Evolutionary conservation across 30 jellyfish, hydroid and myxozoan species (phyloP).

Genomic region (Catostylus mosaicus): DNA sequence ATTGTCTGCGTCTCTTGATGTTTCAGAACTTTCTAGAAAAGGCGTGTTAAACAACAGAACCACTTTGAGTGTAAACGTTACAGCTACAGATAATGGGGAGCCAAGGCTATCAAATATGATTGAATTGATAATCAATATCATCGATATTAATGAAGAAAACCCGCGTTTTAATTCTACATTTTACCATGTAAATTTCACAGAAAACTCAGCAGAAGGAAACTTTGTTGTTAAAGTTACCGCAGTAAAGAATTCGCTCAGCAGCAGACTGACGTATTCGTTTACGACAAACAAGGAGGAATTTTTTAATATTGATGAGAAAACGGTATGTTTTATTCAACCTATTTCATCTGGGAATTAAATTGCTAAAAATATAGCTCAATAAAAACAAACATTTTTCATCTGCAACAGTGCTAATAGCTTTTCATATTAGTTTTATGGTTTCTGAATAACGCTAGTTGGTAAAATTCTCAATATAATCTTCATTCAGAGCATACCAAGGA

Average conservation of each 20-base stretch:
- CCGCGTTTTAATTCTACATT: constrained; percentile 50
- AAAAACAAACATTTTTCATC: too few relatives aligned
- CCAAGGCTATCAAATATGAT: constrained; percentile 21
- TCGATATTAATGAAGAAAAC: constrained; percentile 62
- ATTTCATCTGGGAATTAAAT: too few relatives aligned
- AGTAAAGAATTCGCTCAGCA: constrained; percentile 32
- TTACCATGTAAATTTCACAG: constrained; percentile 21
- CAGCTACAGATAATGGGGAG: constrained; percentile 53
- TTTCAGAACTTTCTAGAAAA: constrained; percentile 6
- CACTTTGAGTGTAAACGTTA: constrained; percentile 9
- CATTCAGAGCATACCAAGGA: too few relatives aligned
- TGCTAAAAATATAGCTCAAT: too few relatives aligned
- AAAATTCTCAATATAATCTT: too few relatives aligned
- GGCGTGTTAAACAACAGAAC: constrained; percentile 31
- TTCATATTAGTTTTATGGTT: too few relatives aligned
- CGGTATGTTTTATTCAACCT: too few relatives aligned
- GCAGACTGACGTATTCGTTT: constrained; percentile 46
- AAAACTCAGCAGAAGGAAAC: constrained; percentile 26
- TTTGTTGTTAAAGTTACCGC: constrained; percentile 34
- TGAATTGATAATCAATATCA: constrained; percentile 22
- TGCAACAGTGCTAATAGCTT: too few relatives aligned
- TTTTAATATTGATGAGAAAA: constrained; percentile 24
- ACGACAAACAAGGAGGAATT: constrained; percentile 1
- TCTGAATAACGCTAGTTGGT: too few relatives aligned
- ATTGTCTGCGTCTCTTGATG: constrained; percentile 24